phyloP scores from a whole-genome alignment of 2,888 invertebrate species.

The Lithophane ornitopus region DNA sequence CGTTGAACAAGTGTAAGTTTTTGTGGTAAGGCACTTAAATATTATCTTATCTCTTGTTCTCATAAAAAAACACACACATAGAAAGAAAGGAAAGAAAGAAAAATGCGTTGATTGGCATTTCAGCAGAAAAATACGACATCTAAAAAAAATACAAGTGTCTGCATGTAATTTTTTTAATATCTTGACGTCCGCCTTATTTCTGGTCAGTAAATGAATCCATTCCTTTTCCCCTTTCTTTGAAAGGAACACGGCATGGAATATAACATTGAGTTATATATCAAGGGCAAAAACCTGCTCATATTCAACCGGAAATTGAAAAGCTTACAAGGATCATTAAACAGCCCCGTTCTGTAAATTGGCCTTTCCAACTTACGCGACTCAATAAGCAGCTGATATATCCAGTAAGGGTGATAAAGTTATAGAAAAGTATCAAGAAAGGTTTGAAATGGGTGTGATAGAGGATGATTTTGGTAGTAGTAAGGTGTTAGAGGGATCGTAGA shows the following conservation, averaged over 20 bases:
- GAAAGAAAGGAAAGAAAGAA: no score
- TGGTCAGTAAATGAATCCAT: not conserved
- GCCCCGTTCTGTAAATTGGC: constrained; percentile 52
- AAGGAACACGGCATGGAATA: not conserved
- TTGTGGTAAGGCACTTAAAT: not conserved
- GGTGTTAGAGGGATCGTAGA: not conserved
- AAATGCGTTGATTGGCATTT: no score
- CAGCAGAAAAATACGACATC: not conserved
- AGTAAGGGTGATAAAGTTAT: constrained; percentile 34
- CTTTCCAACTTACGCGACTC: constrained; percentile 52
- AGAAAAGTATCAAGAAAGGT: constrained; percentile 26
- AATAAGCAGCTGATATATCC: constrained; percentile 52
- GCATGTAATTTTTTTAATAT: not conserved
- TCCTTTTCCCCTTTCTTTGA: not conserved
- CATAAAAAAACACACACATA: not conserved
- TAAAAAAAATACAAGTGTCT: no score
- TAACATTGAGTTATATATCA: constrained; percentile 26
- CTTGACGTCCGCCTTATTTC: not conserved
- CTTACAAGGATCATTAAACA: constrained; percentile 49
- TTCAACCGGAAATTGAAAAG: constrained; percentile 53
- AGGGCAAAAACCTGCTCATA: constrained; percentile 36
- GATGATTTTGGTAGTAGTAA: not conserved
- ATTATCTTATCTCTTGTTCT: not conserved
- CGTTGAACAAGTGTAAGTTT: no score
- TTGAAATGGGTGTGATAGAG: constrained; percentile 20